Evolutionary conservation across 2,888 invertebrate genomes (phyloP), one percentile per base, ranked within the genome.

Genomic region (Tenthredo scrophulariae): DNA sequence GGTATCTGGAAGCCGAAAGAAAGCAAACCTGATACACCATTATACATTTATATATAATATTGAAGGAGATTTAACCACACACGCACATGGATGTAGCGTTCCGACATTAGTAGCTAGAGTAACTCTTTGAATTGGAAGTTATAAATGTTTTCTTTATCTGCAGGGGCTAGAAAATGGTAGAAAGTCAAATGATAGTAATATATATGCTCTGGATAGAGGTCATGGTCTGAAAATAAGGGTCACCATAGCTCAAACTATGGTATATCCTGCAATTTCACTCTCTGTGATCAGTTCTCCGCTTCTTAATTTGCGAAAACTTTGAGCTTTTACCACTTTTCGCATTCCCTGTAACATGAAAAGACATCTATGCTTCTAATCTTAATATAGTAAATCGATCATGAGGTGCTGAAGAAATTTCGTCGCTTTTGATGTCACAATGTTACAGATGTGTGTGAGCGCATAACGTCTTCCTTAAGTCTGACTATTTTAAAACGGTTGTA

Each of bases 31-130:
- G 75, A 50, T 50, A 50, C 37, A 37, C 22, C n/a, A 58, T 50
- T 77, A 46, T 13, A 50, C 50, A 77, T 77, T 77, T 77, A 4
- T 43, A 43, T 74, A 43, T 33, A 22, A 54, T 33, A 29, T 26
- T 50, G 7, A 9, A 77, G n/a, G 4, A 29, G 46, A 26, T 46
- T 75, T 6, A 37, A 29, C 2, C 29, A 5, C 5, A 70, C 40
- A 40, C 22, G 10, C 18, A 33, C 29, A 67, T 0, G 3, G 67
- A 18, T 6, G 26, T 67, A 33, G 18, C 18, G 18, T 67, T 33
- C 13, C 33, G 29, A 5, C 0, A 18, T 67, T 67, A 15, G 33
- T 33, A 67, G 67, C 67, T 29, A 33, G 18, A 67, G 33, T 67
- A 15, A 29, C 33, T 67, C 33, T 67, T 67, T 4, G 15, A 67